Base-by-base conservation (phyloP, 2,797 vertebrate species). In the Apodemus agrarius region DNA sequence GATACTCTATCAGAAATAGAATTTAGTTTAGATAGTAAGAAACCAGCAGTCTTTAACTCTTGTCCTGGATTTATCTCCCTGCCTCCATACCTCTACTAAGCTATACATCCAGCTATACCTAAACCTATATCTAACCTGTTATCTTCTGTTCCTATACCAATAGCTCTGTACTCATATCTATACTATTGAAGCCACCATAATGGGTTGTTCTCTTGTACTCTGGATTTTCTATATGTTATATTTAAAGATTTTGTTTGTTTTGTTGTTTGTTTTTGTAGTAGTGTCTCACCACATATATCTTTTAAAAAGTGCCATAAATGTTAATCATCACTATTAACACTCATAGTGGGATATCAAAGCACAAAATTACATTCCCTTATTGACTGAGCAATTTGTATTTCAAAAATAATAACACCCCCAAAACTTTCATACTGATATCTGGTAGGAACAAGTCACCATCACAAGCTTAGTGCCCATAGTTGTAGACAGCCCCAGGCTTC, bases 301-400 rank as follows among this genome's bases (percentile, higher is more conserved):
- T 72, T 3, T 65, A 37, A 76, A 94, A 78, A 11, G 13, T 40
- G 10, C n/a, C 31, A 75, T 76, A 89, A 75, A 57, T 81, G 75
- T 69, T 76, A 80, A 1, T 24, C 16, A 8, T 84, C 29, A 65
- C 6, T 81, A 89, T 82, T 78, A 86, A 43, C 37, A 7, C 46
- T 87, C 91, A 65, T 34, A 93, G 69, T 54, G 3, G 40, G 1
- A 81, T 81, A 52, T 87, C 22, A 81, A 80, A 91, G 63, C 37
- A 61, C 21, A 87, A 79, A 96, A 83, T 89, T 13, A 89, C 94
- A 92, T 96, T 72, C 2, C 6, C 6, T 91, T 90, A 5, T 16
- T 92, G 13, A 81, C 34, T 78, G 37, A 5, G 26, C 16, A 93
- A 96, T 89, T 90, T n/a, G 16, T 59, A 88, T 43, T 94, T 95